These are phyloP conservation scores for Eucidaris tribuloides DNA, from an alignment of 35 echinoderm and acorn worm species.

Conservation along the genomic window DNA sequence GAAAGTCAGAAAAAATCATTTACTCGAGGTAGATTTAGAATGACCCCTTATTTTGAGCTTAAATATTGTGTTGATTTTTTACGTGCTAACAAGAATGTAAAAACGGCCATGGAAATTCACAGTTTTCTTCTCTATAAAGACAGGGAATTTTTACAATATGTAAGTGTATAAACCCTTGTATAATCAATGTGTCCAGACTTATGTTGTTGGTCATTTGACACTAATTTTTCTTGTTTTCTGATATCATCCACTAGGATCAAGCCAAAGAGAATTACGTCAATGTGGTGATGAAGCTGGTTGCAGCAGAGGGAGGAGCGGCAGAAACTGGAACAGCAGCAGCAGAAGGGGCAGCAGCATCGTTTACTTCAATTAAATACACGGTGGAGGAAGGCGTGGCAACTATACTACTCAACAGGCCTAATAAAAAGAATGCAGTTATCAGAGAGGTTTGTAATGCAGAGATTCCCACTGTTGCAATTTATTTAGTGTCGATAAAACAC, in stretches of 20 bases:
- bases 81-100: not conserved
- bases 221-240: not conserved
- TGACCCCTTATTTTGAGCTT: no score
- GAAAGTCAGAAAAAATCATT: no score
- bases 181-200: not conserved
- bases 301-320: slow-evolving; percentile 19
- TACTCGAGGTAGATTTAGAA: no score
- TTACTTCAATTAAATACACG: slow-evolving; percentile 24
- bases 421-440: slow-evolving; percentile 74
- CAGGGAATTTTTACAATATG: not conserved
- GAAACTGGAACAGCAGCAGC: slow-evolving; percentile 8
- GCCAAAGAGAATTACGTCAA: slow-evolving; percentile 78
- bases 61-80: no score
- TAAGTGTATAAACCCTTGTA: not conserved
- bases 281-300: slow-evolving; percentile 60
- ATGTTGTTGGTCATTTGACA: not conserved
- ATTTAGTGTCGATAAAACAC: no score
- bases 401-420: slow-evolving; percentile 79
- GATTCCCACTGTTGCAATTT: no score
- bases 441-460: slow-evolving; percentile 43
- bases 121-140: not conserved
- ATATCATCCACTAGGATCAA: slow-evolving; percentile 65
- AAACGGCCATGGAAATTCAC: not conserved
- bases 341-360: not conserved
- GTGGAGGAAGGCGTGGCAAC: slow-evolving; percentile 56